Base-by-base conservation (phyloP, 2,113 vertebrate genomes). In the Podocnemis expansa region DNA sequence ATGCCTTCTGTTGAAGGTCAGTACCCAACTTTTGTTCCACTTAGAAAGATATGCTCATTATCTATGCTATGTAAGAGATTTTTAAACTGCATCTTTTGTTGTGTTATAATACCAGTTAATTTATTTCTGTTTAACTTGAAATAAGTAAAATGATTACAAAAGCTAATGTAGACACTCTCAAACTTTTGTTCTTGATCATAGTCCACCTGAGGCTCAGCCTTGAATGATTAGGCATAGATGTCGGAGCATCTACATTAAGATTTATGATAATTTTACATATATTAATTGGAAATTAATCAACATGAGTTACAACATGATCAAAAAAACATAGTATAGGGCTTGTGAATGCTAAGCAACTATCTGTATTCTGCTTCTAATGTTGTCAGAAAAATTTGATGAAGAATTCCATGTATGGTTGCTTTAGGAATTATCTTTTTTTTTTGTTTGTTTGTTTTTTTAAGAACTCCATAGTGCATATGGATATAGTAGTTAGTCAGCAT, bases 181-280 rank as follows among this genome's bases (percentile, higher is more conserved):
- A 94, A 80, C 83, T 31, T 83, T 90, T 91, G 22, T 89, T 94
- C 92, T 47, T 92, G 45, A 84, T 96, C n/a, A 88, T 56, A 63
- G 78, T 58, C 93, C 51, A 52, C 51, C 29, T 25, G 67, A 2
- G 89, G 49, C 52, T 86, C 43, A 84, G 5, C 85, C 51, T 52
- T 52, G 51, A 0, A 1, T 83, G 81, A 87, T 54, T 80, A 56
- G 89, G 34, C 70, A 79, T 21, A 34, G 51, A 82, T 63, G 45
- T 91, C 86, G 93, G 60, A 93, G 70, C 60, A 85, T 87, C 6
- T 70, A n/a, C 75, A 75, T 0, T 5, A 13, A 24, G 1, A 5
- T 84, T 94, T 81, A 67, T 79, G 13, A 70, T 88, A 6, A 79
- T 78, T 95, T 90, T 84, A 58, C 89, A 55, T 84, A 80, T 41